phyloP scores from a whole-genome alignment of 2,113 vertebrate species.

The Chinchilla lanigera region DNA sequence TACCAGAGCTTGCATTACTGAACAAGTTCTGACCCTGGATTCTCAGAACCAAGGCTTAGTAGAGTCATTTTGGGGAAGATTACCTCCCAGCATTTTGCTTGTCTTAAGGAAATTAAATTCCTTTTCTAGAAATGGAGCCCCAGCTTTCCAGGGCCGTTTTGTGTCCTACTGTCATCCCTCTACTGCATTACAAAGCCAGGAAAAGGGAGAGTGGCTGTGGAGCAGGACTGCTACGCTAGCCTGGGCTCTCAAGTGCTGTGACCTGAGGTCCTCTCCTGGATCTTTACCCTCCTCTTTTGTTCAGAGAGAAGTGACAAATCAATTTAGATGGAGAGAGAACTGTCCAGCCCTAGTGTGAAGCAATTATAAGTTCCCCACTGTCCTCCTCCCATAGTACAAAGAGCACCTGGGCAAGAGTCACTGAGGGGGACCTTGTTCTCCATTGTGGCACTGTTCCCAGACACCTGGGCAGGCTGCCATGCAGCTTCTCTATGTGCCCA shows the following conservation, averaged over 20 bases:
- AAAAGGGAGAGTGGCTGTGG: not conserved
- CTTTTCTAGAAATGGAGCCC: not conserved
- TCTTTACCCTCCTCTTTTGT: not conserved
- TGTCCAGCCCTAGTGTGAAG: not conserved
- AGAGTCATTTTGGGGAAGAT: not conserved
- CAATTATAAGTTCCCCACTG: not conserved
- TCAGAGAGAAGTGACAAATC: constrained; percentile 52
- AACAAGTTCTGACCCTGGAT: not conserved
- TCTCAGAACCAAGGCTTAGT: not conserved
- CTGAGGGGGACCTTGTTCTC: not conserved
- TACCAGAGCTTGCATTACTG: not conserved
- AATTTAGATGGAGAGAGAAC: constrained; percentile 55
- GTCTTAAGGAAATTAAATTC: constrained; percentile 5
- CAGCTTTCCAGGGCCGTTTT: not conserved
- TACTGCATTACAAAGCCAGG: not conserved
- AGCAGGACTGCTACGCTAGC: not conserved
- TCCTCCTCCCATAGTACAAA: not conserved
- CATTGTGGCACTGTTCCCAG: not conserved
- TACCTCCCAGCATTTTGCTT: not conserved
- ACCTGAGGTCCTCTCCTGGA: not conserved
- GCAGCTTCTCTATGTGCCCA: not conserved
- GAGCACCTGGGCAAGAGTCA: not conserved
- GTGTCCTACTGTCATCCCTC: not conserved
- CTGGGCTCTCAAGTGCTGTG: not conserved
- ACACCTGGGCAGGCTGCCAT: not conserved